A percentile compares a stretch with the other conserved stretches of the same genome.
Conservation (phyloP, 2,888 invertebrate genomes). For the Sarcophaga subvicina region DNA sequence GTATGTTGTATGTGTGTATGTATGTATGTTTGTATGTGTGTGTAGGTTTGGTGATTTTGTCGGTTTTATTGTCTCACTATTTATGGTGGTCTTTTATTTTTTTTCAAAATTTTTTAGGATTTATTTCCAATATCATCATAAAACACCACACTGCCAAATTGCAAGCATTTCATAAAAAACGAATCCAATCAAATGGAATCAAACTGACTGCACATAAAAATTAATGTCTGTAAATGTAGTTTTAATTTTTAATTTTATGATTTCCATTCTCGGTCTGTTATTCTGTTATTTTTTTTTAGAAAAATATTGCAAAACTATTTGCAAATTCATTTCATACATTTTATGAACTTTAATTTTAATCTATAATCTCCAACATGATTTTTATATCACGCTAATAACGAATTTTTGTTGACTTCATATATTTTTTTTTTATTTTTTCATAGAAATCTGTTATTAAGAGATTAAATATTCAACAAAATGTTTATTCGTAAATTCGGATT, state of each 20-base stretch:
- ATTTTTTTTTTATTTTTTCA: not conserved
- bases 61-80: constrained; percentile 23
- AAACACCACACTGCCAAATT: constrained; percentile 58
- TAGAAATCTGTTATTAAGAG: not conserved
- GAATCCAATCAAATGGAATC: constrained; percentile 52
- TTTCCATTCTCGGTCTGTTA: not conserved
- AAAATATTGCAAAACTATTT: constrained; percentile 36
- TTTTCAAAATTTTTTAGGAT: constrained; percentile 63
- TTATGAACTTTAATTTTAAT: not conserved
- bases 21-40: not conserved
- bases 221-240: constrained; percentile 44
- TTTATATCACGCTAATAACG: constrained; percentile 43
- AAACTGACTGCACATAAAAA: constrained; percentile 64
- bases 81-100: constrained; percentile 46
- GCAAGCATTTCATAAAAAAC: constrained; percentile 52
- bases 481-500: not conserved
- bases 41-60: not conserved
- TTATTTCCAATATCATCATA: constrained; percentile 66
- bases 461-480: not conserved
- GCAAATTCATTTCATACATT: not conserved
- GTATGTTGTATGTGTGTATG: constrained; percentile 14
- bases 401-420: constrained; percentile 44
- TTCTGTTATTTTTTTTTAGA: not conserved
- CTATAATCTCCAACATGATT: constrained; percentile 30
- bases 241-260: not conserved